Percentiles rank a stretch among this genome's conserved stretches.
Evolutionary conservation across 2,888 invertebrate genomes (phyloP).

Genomic region (Microctonus hyperodae): DNA sequence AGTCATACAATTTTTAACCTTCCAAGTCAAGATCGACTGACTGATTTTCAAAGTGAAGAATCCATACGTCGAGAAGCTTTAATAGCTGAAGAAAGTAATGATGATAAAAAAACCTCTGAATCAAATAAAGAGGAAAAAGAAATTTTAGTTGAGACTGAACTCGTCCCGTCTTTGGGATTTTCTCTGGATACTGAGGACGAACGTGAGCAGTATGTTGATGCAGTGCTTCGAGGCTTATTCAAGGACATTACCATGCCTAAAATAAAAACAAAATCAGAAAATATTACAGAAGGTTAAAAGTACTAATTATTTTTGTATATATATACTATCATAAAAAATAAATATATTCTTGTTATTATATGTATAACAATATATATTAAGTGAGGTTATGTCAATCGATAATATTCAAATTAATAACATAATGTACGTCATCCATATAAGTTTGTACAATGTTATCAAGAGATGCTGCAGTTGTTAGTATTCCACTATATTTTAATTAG

Average conservation of each 20-base stretch:
- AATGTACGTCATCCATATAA: too few species aligned
- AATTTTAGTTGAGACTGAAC: constrained; percentile 54
- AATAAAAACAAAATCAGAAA: constrained; percentile 10
- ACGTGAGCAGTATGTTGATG: constrained; percentile 56
- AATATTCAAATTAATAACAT: neutral
- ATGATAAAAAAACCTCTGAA: too few species aligned
- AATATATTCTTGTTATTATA: constrained; percentile 11
- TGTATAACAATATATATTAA: neutral
- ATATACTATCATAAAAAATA: neutral
- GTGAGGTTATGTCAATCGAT: neutral
- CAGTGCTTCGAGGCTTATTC: constrained; percentile 55
- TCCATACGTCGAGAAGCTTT: neutral
- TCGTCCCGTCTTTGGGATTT: constrained; percentile 60
- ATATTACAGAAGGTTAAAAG: neutral
- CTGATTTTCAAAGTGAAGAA: constrained; percentile 33
- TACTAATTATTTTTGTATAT: neutral
- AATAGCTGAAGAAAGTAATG: neutral
- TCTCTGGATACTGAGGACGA: constrained; percentile 56
- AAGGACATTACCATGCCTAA: constrained; percentile 31
- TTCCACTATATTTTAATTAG: too few species aligned
- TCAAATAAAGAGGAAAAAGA: constrained; percentile 19
- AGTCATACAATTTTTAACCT: constrained; percentile 35
- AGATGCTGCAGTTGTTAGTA: too few species aligned
- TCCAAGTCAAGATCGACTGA: constrained; percentile 34
- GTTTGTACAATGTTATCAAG: too few species aligned